Base-by-base conservation (phyloP, 2,888 invertebrate species). In the Nycteola revayana region DNA sequence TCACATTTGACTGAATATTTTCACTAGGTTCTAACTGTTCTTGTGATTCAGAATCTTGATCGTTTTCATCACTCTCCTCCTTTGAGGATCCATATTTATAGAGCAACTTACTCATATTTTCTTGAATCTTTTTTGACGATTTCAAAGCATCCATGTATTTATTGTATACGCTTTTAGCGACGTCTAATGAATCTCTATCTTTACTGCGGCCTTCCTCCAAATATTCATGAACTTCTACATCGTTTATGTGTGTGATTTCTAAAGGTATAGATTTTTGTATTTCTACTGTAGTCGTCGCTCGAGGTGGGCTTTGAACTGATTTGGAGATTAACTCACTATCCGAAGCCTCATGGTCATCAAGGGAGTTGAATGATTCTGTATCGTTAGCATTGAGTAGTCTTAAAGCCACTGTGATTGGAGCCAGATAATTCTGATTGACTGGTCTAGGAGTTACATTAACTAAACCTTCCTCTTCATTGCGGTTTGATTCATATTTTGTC, bases 191-290 rank as follows among this genome's bases (percentile, higher is more conserved):
- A 1, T 60, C 67, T 43, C 75, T 71, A 24, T 75, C 66, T 43
- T 73, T 78, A 37, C 71, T 73, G 52, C 79, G 75, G 1, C 80
- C 84, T 60, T 82, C 77, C 7, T 84, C 85, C 38, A 86, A 65
- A 60, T 87, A 86, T 35, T 85, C 76, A 8, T 87, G 86, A 3
- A 80, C 72, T 65, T 87, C 86, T 0, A 88, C 79, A 18, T 83
- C 85, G 42, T 88, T 87, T 18, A 87, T 86, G 36, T 88, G 86
- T 11, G 82, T 88, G 21, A 85, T 84, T 28, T 90, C 90, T 36
- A 90, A 70, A 0, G 91, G 91, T 9, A 93, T 76, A 0, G 93
- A 93, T 66, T 92, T 86, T 56, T 93, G 93, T 2, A 94, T 74
- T 75, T 93, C 92, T 1, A 93, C 92, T 20, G 87, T 70, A 0